Base-by-base conservation (phyloP, 2,888 invertebrate species). In the Parascotia fuliginaria region DNA sequence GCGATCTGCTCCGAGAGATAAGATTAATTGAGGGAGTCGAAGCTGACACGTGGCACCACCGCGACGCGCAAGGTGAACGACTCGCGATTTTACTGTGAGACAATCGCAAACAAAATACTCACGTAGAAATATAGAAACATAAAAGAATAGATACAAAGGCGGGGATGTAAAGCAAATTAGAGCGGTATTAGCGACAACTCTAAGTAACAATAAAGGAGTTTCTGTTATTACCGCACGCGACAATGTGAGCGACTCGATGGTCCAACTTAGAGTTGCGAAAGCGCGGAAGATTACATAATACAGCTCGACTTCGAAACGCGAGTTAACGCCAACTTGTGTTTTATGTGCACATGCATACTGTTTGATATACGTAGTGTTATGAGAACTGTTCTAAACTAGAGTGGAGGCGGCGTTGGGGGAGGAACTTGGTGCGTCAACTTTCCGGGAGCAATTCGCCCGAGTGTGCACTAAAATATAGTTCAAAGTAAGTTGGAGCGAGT, bases 401-500 rank as follows among this genome's bases (percentile, higher is more conserved):
- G 60, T 61, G 59, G 45, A 33, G 47, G 50, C n/a, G 42, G 38
- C 24, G 57, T 49, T 40, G 65, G 60, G 47, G 66, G 55, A 53
- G 32, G 60, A 70, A 70, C 55, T 64, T 67, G 67, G 64, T 57
- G 67, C 81, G 77, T 78, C 77, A 80, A 80, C 80, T 82, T 75
- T 75, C 70, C 66, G 60, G 70, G 73, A 73, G 71, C 75, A 70
- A 81, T 79, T 77, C 80, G 73, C 72, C 69, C 58, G 74, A 77
- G 73, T 77, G 72, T 72, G 77, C 77, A 70, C 75, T 80, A 77
- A 82, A 83, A 84, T 85, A 82, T 85, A 85, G 85, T 84, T 81
- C 84, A 82, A 83, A 84, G 77, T 81, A 77, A 79, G 73, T 78
- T 73, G 60, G 54, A 65, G 65, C 59, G 65, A 43, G 68, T 60